Conservation (phyloP, 1,140 invertebrate genomes). For the Drosophila teissieri region DNA sequence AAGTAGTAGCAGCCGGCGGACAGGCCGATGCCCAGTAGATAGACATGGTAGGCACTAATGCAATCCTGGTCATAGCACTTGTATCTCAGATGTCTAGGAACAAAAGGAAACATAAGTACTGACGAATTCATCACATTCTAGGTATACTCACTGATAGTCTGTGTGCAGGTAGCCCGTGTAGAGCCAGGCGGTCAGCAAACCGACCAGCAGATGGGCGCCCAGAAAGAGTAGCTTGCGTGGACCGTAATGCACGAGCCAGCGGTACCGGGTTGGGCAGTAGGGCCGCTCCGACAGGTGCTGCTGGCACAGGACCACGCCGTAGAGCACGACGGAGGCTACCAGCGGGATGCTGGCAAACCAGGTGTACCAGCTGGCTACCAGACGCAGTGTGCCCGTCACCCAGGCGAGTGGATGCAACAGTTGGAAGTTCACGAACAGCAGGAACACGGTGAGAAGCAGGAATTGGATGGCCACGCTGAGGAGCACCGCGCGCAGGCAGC, state of each 20-base stretch:
- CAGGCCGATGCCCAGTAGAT: slow-evolving; percentile 88
- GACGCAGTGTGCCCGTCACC: slow-evolving; percentile 85
- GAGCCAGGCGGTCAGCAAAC: slow-evolving; percentile 86
- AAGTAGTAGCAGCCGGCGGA: slow-evolving; percentile 90
- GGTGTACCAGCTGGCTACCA: slow-evolving; percentile 86
- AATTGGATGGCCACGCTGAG: slow-evolving; percentile 70
- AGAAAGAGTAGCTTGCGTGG: slow-evolving; percentile 78
- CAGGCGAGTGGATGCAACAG: slow-evolving; percentile 86
- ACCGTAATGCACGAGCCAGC: slow-evolving; percentile 74
- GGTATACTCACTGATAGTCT: slow-evolving; percentile 77
- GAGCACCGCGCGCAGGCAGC: slow-evolving; percentile 60
- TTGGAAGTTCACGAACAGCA: slow-evolving; percentile 86
- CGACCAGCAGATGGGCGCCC: slow-evolving; percentile 85
- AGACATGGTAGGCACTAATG: slow-evolving; percentile 86
- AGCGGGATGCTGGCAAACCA: slow-evolving; percentile 86
- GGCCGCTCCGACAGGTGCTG: slow-evolving; percentile 85
- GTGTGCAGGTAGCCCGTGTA: slow-evolving; percentile 86
- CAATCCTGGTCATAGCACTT: slow-evolving; percentile 77
- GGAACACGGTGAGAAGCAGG: slow-evolving; percentile 85
- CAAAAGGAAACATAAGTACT: neutral
- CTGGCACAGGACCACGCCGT: slow-evolving; percentile 87
- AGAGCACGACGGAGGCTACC: slow-evolving; percentile 85
- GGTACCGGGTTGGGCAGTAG: slow-evolving; percentile 86
- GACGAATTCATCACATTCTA: neutral
- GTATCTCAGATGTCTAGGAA: slow-evolving; percentile 51